Percentiles rank a stretch among this genome's conserved stretches.
Conservation (phyloP, 2,888 invertebrate species). For the Drosophila formosana region DNA sequence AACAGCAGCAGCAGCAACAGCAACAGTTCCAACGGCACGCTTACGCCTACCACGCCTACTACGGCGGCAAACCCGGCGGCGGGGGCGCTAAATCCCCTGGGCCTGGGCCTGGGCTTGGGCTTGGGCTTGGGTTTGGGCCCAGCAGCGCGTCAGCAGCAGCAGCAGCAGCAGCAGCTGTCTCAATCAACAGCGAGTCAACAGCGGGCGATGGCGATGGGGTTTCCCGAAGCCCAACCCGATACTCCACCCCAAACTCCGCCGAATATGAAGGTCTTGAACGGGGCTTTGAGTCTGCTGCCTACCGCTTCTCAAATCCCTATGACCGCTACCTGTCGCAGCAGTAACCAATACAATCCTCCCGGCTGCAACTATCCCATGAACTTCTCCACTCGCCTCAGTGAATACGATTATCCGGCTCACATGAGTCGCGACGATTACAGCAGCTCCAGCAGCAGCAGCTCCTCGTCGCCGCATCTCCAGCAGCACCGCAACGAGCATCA, state of each 20-base stretch:
- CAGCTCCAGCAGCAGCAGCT: slow-evolving; percentile 74
- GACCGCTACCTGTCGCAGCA: slow-evolving; percentile 86
- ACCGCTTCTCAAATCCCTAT: slow-evolving; percentile 87
- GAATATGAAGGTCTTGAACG: slow-evolving; percentile 95
- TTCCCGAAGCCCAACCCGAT: slow-evolving; percentile 94
- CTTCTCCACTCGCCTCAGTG: slow-evolving; percentile 72
- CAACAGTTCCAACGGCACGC: slow-evolving; percentile 80
- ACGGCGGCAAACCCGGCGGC: slow-evolving; percentile 68
- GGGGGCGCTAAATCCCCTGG: slow-evolving; percentile 63
- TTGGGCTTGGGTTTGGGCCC: slow-evolving; percentile 27
- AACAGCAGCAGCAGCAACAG: slow-evolving; percentile 62
- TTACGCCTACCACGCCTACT: slow-evolving; percentile 83
- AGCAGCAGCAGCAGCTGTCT: slow-evolving; percentile 67
- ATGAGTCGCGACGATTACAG: slow-evolving; percentile 73
- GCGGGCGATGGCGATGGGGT: slow-evolving; percentile 88
- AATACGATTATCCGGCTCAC: slow-evolving; percentile 81
- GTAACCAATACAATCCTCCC: slow-evolving; percentile 53
- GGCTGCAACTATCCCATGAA: slow-evolving; percentile 68
- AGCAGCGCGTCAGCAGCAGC: slow-evolving; percentile 29
- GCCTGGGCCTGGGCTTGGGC: slow-evolving; percentile 22
- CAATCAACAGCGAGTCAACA: slow-evolving; percentile 81
- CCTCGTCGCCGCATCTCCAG: slow-evolving; percentile 70
- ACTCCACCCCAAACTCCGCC: slow-evolving; percentile 97
- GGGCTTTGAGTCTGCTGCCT: slow-evolving; percentile 90
- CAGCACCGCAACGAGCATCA: slow-evolving; percentile 84